A percentile compares a stretch with the other conserved stretches of the same genome.
Evolutionary conservation across 2,113 vertebrate genomes (phyloP).

Genomic region (Ginglymostoma cirratum): DNA sequence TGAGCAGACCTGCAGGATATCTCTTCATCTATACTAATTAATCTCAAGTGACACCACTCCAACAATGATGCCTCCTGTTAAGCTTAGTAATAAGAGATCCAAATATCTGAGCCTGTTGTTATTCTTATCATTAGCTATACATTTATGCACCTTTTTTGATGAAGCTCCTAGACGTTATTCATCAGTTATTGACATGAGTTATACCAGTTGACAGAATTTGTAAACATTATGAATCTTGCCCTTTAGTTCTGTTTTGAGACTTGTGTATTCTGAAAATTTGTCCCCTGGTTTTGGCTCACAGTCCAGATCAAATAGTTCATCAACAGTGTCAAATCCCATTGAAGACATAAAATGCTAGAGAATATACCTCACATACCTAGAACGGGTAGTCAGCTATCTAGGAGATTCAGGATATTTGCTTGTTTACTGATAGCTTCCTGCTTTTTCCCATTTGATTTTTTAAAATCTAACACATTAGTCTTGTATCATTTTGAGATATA

Average conservation of each 20-base stretch:
- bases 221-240: background rate
- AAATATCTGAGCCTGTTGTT: background rate
- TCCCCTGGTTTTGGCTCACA: background rate
- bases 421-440: background rate
- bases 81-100: background rate
- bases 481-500: background rate
- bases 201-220: no score
- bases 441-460: background rate
- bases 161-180: background rate
- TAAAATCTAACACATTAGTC: background rate
- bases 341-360: background rate
- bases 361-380: background rate
- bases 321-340: background rate
- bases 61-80: background rate
- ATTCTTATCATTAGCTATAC: background rate
- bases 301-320: background rate
- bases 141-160: background rate
- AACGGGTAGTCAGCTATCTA: background rate
- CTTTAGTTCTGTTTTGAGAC: background rate
- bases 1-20: background rate
- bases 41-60: background rate
- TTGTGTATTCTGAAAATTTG: background rate
- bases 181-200: no score
- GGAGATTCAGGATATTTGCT: background rate
- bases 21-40: conserved; percentile 5